These are phyloP conservation scores for Watsonalla binaria DNA, from an alignment of 2,888 invertebrate species.

Conservation along the genomic window DNA sequence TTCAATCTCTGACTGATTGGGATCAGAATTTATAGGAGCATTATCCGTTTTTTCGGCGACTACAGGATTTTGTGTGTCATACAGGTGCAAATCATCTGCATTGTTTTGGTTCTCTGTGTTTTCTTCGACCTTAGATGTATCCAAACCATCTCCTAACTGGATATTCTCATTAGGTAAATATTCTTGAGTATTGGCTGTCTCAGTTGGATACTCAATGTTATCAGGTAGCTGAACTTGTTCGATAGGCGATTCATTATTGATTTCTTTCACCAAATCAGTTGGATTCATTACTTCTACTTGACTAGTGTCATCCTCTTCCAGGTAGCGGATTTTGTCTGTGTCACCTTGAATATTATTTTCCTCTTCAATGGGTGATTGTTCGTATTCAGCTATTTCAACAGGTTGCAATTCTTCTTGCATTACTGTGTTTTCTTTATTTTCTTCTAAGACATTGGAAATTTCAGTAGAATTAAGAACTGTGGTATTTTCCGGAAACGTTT, in stretches of 20 bases:
- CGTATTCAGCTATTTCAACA: constrained; percentile 3
- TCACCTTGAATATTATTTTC: constrained; percentile 9
- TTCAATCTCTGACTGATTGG: constrained; percentile 30
- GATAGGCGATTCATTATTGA: constrained; percentile 10
- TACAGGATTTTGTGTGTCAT: constrained; percentile 7
- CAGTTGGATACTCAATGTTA: constrained; percentile 22
- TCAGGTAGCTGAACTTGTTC: constrained; percentile 10
- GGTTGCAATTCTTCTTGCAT: constrained; percentile 5
- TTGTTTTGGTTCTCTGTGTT: constrained; percentile 12
- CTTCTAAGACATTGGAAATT: constrained; percentile 2
- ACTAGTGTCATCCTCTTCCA: constrained; percentile 17
- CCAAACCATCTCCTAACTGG: constrained; percentile 21
- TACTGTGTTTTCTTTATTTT: constrained; percentile 6
- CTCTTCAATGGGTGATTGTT: neutral
- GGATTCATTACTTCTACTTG: constrained; percentile 15
- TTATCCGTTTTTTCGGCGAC: constrained; percentile 7
- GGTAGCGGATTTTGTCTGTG: constrained; percentile 14
- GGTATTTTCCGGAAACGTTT: neutral
- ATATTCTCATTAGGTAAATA: constrained; percentile 21
- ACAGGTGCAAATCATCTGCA: constrained; percentile 10
- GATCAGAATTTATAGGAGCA: constrained; percentile 1
- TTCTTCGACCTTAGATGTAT: constrained; percentile 21
- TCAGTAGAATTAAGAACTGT: constrained; percentile 1
- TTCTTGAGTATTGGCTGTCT: constrained; percentile 25
- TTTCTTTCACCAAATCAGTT: constrained; percentile 15